A percentile compares a stretch with the other conserved stretches of the same genome.
Evolutionary conservation across 2,797 vertebrate genomes (phyloP).

Genomic region (Sebastes steindachneri): DNA sequence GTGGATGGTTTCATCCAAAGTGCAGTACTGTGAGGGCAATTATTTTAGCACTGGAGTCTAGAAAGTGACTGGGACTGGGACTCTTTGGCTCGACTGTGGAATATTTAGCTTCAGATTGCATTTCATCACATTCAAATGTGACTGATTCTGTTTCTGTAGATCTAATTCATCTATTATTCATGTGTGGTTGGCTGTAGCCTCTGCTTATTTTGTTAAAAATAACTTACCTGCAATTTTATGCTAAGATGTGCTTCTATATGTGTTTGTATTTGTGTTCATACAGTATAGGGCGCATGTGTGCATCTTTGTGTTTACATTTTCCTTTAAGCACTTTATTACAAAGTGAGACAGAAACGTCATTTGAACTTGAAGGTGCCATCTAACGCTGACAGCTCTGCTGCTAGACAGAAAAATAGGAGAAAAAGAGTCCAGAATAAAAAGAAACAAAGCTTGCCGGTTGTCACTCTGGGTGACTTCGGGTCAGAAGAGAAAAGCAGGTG

Average conservation of each 20-base stretch:
- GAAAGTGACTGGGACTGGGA: neutral
- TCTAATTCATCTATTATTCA: slow-evolving; percentile 24
- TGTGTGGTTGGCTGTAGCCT: slow-evolving; percentile 9
- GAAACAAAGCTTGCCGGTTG: neutral
- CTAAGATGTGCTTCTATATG: neutral
- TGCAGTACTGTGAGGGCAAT: neutral
- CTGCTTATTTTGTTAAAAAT: slow-evolving; percentile 8
- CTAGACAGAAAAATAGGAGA: neutral
- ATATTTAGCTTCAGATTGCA: neutral
- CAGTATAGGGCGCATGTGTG: neutral
- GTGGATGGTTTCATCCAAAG: slow-evolving; percentile 18
- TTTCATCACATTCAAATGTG: neutral
- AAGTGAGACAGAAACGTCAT: neutral
- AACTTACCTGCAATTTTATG: neutral
- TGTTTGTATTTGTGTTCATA: neutral
- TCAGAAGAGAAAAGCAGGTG: slow-evolving; percentile 59
- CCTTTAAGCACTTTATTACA: neutral
- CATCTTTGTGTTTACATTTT: neutral
- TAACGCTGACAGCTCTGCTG: neutral
- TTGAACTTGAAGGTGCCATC: neutral
- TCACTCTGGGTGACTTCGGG: slow-evolving; percentile 40
- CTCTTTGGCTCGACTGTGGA: neutral
- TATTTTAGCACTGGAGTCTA: slow-evolving; percentile 14
- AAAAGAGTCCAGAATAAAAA: neutral
- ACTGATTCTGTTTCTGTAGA: slow-evolving; percentile 2